phyloP scores from a whole-genome alignment of 2,113 vertebrate genomes.

The Rallus limicola region DNA sequence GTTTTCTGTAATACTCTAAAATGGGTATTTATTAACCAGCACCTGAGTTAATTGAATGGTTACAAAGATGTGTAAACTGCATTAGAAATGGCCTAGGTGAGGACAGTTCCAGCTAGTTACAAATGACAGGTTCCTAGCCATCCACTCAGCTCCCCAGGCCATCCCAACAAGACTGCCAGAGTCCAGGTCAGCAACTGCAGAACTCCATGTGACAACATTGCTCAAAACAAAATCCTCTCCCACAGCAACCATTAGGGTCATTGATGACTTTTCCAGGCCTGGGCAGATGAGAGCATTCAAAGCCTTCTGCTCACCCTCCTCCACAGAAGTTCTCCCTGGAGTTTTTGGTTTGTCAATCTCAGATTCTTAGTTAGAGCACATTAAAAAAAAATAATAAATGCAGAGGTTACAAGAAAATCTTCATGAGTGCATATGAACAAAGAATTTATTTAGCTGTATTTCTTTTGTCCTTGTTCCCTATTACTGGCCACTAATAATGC shows the following conservation, averaged over 20 bases:
- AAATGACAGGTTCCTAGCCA: not conserved
- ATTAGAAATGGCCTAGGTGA: not conserved
- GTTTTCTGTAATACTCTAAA: not conserved
- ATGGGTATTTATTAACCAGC: not conserved
- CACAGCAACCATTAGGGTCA: not conserved
- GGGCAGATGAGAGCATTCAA: not conserved
- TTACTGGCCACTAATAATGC: not conserved
- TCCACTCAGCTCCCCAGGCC: not conserved
- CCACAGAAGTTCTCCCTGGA: not conserved
- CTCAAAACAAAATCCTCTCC: not conserved
- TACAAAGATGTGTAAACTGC: not conserved
- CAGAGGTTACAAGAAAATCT: not conserved
- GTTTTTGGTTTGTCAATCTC: not conserved
- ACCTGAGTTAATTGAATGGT: not conserved
- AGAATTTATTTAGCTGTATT: not conserved
- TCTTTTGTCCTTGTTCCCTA: not conserved
- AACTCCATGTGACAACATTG: not conserved
- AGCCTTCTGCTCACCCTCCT: not conserved
- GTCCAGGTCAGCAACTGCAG: not conserved
- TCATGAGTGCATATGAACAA: not conserved
- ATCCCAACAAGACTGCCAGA: not conserved
- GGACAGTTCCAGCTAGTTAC: not conserved
- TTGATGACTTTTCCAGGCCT: conserved; percentile 26
- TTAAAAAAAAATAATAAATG: not conserved
- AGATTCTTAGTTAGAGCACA: not conserved